Conservation (phyloP, 1,140 invertebrate genomes). For the Rhynchophorus ferrugineus region DNA sequence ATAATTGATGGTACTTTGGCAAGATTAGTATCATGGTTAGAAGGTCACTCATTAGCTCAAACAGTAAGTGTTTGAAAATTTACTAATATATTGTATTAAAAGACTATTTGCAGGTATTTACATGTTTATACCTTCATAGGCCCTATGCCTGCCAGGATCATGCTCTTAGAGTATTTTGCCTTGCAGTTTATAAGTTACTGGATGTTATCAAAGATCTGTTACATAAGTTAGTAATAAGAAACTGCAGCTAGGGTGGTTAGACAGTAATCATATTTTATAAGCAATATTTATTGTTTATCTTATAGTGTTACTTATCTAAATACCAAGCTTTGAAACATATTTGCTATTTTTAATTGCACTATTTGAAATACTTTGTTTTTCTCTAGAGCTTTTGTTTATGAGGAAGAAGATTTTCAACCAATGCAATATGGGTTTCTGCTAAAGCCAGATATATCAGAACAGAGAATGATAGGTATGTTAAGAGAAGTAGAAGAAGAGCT, state of each 20-base stretch:
- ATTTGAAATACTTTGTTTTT: no score
- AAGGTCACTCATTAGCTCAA: slow-evolving; percentile 92
- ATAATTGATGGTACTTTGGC: slow-evolving; percentile 90
- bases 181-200: slow-evolving; percentile 82
- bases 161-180: slow-evolving; percentile 77
- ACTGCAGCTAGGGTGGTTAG: no score
- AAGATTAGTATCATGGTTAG: slow-evolving; percentile 89
- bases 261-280: no score
- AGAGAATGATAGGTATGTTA: slow-evolving; percentile 71
- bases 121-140: slow-evolving; percentile 91
- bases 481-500: slow-evolving; percentile 90
- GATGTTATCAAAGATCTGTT: slow-evolving; percentile 87
- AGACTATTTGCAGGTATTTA: slow-evolving; percentile 70
- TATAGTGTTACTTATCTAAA: no score
- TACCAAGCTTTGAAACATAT: no score
- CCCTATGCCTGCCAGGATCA: slow-evolving; percentile 79
- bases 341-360: no score
- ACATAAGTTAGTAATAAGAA: slow-evolving; percentile 61
- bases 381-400: slow-evolving; percentile 71
- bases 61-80: slow-evolving; percentile 48
- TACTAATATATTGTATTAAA: neutral
- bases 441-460: slow-evolving; percentile 70
- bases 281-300: no score
- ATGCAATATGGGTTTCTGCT: slow-evolving; percentile 88
- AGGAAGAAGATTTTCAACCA: slow-evolving; percentile 95